phyloP scores from a whole-genome alignment of 1,140 invertebrate genomes.

The Platyscapa corneri region DNA sequence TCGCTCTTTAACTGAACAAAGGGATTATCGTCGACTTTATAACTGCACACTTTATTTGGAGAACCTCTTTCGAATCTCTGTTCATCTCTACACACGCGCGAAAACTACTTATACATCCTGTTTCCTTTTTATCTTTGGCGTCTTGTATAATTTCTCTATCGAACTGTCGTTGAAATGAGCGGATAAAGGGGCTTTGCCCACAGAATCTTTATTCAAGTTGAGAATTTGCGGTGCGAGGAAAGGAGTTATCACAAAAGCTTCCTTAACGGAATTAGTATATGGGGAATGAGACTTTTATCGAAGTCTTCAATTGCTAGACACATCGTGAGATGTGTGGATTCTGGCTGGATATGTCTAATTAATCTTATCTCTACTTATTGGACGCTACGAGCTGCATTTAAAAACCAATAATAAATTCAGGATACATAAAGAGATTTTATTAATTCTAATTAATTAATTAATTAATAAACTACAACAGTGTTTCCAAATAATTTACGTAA shows the following conservation, averaged over 20 bases:
- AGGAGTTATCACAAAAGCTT: conserved; percentile 57
- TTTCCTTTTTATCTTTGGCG: not conserved
- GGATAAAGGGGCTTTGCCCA: conserved; percentile 60
- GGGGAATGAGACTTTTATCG: conserved; percentile 60
- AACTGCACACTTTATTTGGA: conserved; percentile 41
- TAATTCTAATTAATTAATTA: too few species aligned
- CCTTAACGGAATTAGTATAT: conserved; percentile 62
- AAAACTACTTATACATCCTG: not conserved
- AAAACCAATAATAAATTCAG: not conserved
- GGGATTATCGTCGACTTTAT: not conserved
- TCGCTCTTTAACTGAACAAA: conserved; percentile 6
- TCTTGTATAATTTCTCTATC: too few species aligned
- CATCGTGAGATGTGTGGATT: not conserved
- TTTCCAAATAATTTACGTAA: too few species aligned
- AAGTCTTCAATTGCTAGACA: conserved; percentile 23
- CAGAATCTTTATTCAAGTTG: conserved; percentile 63
- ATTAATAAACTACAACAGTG: too few species aligned
- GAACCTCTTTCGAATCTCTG: not conserved
- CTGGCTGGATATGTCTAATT: not conserved
- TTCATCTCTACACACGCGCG: not conserved
- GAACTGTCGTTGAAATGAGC: conserved; percentile 37
- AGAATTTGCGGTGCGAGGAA: conserved; percentile 43
- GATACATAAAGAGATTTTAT: too few species aligned
- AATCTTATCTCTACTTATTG: not conserved
- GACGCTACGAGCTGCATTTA: not conserved